These are phyloP conservation scores for Drosophila infuscata DNA, from an alignment of 2,888 invertebrate species.

Conservation along the genomic window DNA sequence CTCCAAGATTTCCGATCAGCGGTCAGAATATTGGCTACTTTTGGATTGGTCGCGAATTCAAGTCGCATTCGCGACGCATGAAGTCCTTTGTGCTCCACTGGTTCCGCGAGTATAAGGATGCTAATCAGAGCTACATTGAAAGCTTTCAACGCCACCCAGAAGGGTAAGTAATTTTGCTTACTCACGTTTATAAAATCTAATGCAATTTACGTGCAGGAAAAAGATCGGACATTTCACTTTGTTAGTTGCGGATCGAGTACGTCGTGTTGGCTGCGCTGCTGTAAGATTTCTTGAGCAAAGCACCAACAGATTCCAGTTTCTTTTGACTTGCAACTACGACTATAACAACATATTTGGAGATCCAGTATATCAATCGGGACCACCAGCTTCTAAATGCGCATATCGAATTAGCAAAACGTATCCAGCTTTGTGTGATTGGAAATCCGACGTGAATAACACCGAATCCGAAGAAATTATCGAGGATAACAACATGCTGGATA, in stretches of 20 bases:
- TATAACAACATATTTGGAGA: slow-evolving; percentile 81
- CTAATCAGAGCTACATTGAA: slow-evolving; percentile 82
- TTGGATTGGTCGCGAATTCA: slow-evolving; percentile 82
- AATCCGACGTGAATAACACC: slow-evolving; percentile 50
- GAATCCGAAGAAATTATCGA: slow-evolving; percentile 73
- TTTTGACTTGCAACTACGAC: slow-evolving; percentile 84
- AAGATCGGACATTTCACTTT: slow-evolving; percentile 84
- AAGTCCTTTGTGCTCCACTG: slow-evolving; percentile 82
- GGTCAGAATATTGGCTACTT: slow-evolving; percentile 84
- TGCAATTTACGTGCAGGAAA: slow-evolving; percentile 65
- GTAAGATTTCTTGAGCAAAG: slow-evolving; percentile 70
- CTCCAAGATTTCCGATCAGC: slow-evolving; percentile 74
- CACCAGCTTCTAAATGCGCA: slow-evolving; percentile 77
- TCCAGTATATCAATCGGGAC: slow-evolving; percentile 78
- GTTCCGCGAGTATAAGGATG: slow-evolving; percentile 82
- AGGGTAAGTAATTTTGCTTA: slow-evolving; percentile 35
- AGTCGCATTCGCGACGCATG: slow-evolving; percentile 82
- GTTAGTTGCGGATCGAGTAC: slow-evolving; percentile 82
- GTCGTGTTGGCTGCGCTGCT: slow-evolving; percentile 83
- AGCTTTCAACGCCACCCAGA: slow-evolving; percentile 76
- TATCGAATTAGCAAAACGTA: slow-evolving; percentile 74
- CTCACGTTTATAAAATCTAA: background rate
- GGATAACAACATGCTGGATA: slow-evolving; percentile 66
- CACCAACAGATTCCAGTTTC: slow-evolving; percentile 59
- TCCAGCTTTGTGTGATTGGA: slow-evolving; percentile 81